Evolutionary conservation across 2,113 vertebrate species (phyloP).

Genomic region (Tilapia sparmanii): DNA sequence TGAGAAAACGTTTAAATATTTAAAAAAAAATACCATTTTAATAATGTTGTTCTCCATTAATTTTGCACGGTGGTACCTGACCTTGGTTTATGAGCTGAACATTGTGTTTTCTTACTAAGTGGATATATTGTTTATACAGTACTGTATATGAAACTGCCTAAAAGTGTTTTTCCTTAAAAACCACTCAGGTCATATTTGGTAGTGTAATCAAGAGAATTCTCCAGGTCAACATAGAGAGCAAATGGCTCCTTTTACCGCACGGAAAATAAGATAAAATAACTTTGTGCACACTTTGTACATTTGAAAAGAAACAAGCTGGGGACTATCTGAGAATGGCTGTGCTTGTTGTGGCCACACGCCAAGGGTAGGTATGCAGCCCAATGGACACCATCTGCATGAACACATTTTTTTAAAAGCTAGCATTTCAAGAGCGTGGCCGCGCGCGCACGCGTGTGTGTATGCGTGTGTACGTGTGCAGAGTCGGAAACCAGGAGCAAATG

Average conservation of each 20-base stretch:
- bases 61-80: neutral
- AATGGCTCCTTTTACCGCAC: constrained; percentile 53
- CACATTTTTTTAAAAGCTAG: constrained; percentile 59
- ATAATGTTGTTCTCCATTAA: neutral
- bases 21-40: neutral
- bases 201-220: constrained; percentile 50
- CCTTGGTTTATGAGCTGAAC: neutral
- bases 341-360: constrained; percentile 71
- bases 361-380: constrained; percentile 73
- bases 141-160: neutral
- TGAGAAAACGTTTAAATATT: neutral
- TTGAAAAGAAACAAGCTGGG: constrained; percentile 63
- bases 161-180: constrained; percentile 21
- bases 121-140: neutral
- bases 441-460: neutral
- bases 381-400: constrained; percentile 77
- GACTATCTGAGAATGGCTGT: constrained; percentile 71
- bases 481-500: constrained; percentile 70
- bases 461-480: constrained; percentile 35
- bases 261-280: constrained; percentile 67
- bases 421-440: constrained; percentile 36
- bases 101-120: neutral
- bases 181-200: neutral
- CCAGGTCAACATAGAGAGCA: constrained; percentile 32
- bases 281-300: constrained; percentile 56